Evolutionary conservation across 2,113 vertebrate genomes (phyloP).

Genomic region (Protobothrops flavoviridis): DNA sequence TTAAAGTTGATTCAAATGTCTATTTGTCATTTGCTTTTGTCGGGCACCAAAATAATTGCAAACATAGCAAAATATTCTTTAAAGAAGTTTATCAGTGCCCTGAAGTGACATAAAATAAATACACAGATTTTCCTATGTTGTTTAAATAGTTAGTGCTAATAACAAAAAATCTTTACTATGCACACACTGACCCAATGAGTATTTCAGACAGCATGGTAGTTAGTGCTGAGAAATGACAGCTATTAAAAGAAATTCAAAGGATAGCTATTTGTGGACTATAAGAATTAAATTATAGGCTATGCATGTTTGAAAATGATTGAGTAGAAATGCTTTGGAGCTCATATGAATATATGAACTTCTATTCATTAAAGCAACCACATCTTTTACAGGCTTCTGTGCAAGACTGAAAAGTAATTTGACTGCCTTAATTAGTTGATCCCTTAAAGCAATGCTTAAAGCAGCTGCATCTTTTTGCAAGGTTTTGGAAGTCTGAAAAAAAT

Average conservation of each 20-base stretch:
- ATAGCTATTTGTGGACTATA: not conserved
- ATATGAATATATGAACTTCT: not conserved
- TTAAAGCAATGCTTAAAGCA: not conserved
- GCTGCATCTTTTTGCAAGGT: not conserved
- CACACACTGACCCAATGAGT: not conserved
- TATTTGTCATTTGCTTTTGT: not conserved
- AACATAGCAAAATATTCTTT: not conserved
- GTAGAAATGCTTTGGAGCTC: not conserved
- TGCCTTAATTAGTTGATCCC: not conserved
- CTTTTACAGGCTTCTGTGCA: not conserved
- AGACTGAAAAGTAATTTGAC: not conserved
- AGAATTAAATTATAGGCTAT: not conserved
- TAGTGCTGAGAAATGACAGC: not conserved
- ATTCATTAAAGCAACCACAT: not conserved
- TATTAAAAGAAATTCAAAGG: not conserved
- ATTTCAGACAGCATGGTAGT: not conserved
- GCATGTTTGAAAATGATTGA: not conserved
- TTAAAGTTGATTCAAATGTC: not conserved
- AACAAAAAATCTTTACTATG: not conserved
- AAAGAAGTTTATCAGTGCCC: not conserved
- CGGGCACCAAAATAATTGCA: not conserved
- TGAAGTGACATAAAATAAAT: not conserved
- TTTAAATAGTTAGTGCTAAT: not conserved
- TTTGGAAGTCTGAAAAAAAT: not conserved
- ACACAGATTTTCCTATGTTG: not conserved